These are phyloP conservation scores for Vanessa cardui DNA, from an alignment of 2,888 invertebrate genomes.

Conservation along the genomic window DNA sequence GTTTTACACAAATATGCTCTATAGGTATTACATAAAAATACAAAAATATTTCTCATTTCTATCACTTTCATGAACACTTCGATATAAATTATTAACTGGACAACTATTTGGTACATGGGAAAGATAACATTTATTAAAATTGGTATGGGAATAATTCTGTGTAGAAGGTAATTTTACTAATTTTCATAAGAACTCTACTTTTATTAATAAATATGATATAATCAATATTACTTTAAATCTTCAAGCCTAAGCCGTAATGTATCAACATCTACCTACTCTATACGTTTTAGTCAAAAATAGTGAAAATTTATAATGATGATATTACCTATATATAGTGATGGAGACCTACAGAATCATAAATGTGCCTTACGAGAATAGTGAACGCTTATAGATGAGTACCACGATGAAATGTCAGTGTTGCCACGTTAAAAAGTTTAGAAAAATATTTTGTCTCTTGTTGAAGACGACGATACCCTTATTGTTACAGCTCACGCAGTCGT, in stretches of 20 bases:
- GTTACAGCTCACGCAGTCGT: conserved; percentile 72
- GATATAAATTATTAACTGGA: conserved; percentile 69
- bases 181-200: conserved; percentile 66
- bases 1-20: conserved; percentile 50
- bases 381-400: conserved; percentile 69
- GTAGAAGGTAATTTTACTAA: conserved; percentile 37
- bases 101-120: conserved; percentile 60
- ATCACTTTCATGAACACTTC: conserved; percentile 80
- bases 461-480: conserved; percentile 72
- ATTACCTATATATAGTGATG: conserved; percentile 44
- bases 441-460: conserved; percentile 72
- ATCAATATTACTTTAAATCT: conserved; percentile 41
- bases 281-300: conserved; percentile 54
- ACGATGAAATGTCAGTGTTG: conserved; percentile 58
- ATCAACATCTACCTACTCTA: conserved; percentile 74
- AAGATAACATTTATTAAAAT: conserved; percentile 41
- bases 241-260: conserved; percentile 42
- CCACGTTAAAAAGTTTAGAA: conserved; percentile 81
- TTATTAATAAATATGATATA: conserved; percentile 57
- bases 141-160: conserved; percentile 46
- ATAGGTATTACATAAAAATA: conserved; percentile 68
- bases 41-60: conserved; percentile 76
- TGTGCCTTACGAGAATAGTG: conserved; percentile 66
- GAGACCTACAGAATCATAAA: conserved; percentile 50
- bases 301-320: conserved; percentile 37